Evolutionary conservation across 2,797 vertebrate species (phyloP).

Genomic region (Alexandromys oeconomus): DNA sequence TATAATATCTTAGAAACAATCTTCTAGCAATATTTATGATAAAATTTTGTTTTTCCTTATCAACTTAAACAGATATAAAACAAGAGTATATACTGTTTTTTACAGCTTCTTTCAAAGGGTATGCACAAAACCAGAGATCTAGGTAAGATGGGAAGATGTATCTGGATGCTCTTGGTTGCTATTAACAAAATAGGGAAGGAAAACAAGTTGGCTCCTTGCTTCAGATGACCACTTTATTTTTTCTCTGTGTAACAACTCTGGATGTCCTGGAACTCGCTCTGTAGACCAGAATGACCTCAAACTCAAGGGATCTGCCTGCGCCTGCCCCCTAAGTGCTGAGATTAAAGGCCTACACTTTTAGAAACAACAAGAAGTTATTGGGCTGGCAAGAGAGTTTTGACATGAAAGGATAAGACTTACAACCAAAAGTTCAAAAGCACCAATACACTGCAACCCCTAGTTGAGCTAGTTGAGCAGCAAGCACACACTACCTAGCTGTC

Average conservation of each 20-base stretch:
- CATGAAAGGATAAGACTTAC: background rate
- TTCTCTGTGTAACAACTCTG: no score
- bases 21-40: background rate
- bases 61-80: background rate
- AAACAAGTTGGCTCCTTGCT: background rate
- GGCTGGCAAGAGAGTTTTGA: background rate
- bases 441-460: background rate
- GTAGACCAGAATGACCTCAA: background rate
- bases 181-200: background rate
- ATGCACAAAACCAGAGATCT: background rate
- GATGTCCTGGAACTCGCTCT: no score
- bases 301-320: background rate
- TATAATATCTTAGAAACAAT: slow-evolving; percentile 7
- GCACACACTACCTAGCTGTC: background rate
- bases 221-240: background rate
- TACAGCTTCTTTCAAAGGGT: background rate
- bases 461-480: background rate
- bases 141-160: background rate
- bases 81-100: background rate
- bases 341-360: background rate
- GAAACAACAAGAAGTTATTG: background rate
- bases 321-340: background rate
- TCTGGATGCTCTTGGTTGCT: slow-evolving; percentile 70
- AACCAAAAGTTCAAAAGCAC: background rate
- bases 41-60: background rate